Evolutionary conservation across 2,888 invertebrate genomes (phyloP).

Genomic region (Reticulitermes lucifugus): DNA sequence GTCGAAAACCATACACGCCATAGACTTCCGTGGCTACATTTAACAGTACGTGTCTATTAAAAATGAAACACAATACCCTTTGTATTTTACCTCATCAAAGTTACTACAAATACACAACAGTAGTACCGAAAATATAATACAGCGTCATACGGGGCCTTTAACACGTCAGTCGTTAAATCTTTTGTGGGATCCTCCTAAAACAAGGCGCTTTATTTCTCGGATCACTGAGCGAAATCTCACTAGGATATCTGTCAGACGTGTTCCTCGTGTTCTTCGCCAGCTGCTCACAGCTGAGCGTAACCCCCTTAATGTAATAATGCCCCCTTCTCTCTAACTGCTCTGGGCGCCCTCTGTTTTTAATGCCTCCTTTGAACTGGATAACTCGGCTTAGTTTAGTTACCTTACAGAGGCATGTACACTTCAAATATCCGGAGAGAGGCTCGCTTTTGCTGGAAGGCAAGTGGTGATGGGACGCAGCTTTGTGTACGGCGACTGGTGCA

Average conservation of each 20-base stretch:
- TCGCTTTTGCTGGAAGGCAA: background rate
- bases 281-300: background rate
- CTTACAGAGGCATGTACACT: background rate
- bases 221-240: constrained; percentile 26
- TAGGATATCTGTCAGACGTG: background rate
- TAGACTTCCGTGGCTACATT: no score
- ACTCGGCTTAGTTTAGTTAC: background rate
- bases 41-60: no score
- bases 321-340: background rate
- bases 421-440: background rate
- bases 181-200: background rate
- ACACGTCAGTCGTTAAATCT: background rate
- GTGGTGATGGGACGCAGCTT: background rate
- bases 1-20: no score
- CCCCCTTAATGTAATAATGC: background rate
- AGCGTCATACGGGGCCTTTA: background rate
- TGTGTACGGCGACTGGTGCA: background rate
- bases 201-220: background rate
- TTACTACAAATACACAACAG: no score
- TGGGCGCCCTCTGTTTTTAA: background rate
- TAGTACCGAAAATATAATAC: no score
- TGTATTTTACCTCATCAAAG: no score
- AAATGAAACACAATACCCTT: no score
- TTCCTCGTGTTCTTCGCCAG: background rate
- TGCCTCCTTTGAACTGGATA: constrained; percentile 14